Evolutionary conservation across 2,888 invertebrate genomes (phyloP), one percentile per base, ranked within the genome.

Genomic region (Eupeodes luniger): DNA sequence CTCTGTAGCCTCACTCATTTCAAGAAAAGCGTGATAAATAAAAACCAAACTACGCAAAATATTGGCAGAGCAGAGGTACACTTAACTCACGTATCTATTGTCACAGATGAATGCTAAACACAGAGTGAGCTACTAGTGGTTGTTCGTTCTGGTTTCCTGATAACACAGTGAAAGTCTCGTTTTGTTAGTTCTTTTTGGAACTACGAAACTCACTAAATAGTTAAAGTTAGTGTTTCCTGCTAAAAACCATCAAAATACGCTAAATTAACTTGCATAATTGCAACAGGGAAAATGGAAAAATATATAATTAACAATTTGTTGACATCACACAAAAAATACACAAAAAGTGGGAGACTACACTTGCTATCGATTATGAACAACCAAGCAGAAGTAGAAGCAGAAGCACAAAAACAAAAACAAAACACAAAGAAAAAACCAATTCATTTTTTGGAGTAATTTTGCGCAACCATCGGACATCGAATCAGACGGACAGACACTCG

Each of bases 111-210:
- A 34, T 67, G 67, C 10, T 36, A 67, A 66, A 49, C n/a, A 67
- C 27, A 27, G 27, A 27, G 27, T 27, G 34, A 51, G 51, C 51
- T 51, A 51, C 51, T 51, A 51, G 67, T 67, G 67, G 67, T 67
- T 67, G 40, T 27, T 2, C 2, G 27, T 27, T 27, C 27, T 27
- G 27, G 27, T 3, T 40, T 62, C 5, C 6, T 19, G 66, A 49
- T 47, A 49, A 47, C 27, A 14, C 1, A 53, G 77, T 78, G 85
- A 85, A 85, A 85, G 72, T 53, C 47, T 67, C 72, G 81, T 85
- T 6, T 44, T 49, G 1, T 62, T 70, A 16, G 44, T 67, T 49
- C 44, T 61, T 76, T 14, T 76, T 75, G n/a, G 44, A 7, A 10
- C 44, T 47, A 2, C 11, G 11, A 70, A 59, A 27, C 55, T 27